Base-by-base conservation (phyloP, 2,797 vertebrate species). In the Oceanodroma leucorhoa region DNA sequence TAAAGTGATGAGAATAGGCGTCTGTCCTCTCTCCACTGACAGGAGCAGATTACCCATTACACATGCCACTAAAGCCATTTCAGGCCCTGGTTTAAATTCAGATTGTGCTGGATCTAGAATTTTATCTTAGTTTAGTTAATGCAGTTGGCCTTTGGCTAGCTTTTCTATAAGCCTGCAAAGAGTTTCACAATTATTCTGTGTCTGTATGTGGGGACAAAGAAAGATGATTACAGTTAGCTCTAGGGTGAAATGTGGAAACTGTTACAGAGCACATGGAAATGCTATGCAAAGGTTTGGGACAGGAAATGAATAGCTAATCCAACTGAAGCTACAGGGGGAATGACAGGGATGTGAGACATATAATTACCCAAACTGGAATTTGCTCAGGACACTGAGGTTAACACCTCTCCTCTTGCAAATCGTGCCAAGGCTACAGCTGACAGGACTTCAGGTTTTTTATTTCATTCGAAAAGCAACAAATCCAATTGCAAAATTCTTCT, bases 211-310 rank as follows among this genome's bases (percentile, higher is more conserved):
- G 80, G 73, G 83, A 94, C 77, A 96, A 91, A 95, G 88, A 90
- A 92, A 91, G 85, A 95, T 32, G 17, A 93, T 88, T 87, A 93
- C 16, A 82, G 32, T 84, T 91, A 61, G 87, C 93, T 95, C 66
- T 84, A 82, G 87, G 95, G 93, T 94, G 77, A 94, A 95, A 96
- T 94, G 89, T 93, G 85, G 83, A 95, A 97, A 93, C 73, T 55
- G 70, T 92, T 96, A 94, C 0, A 87, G 26, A 93, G 83, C 83
- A 94, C 80, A 93, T 55, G 89, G 83, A 91, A 96, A 84, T 41
- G 77, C 51, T 91, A 94, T 38, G 94, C 62, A 94, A 94, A 92
- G 78, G 46, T 76, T 88, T 91, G 54, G 34, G 51, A 83, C 85
- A 89, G 83, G 91, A 96, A 96, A 96, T 82, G 14, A 96, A 94